These are phyloP conservation scores for Xestia c-nigrum DNA, from an alignment of 2,888 invertebrate species.

Conservation along the genomic window DNA sequence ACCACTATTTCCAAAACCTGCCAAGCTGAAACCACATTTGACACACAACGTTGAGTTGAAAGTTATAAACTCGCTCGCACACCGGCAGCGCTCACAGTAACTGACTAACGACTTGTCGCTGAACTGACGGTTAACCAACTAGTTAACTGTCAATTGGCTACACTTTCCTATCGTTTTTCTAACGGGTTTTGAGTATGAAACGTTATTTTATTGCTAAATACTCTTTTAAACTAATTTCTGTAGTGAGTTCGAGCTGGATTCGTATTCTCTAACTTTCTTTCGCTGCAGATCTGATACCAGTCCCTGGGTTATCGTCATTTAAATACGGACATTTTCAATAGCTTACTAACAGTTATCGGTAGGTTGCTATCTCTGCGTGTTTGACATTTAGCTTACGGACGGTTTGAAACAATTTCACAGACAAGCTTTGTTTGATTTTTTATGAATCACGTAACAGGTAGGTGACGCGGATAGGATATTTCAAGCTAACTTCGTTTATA, in stretches of 20 bases:
- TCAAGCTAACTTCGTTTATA: too few relatives aligned
- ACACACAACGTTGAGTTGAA: conserved; percentile 30
- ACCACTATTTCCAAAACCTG: background rate
- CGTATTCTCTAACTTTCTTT: background rate
- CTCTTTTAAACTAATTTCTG: background rate
- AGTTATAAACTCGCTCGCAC: conserved; percentile 46
- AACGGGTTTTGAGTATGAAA: background rate
- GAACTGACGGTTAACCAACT: conserved; percentile 12
- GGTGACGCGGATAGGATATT: too few relatives aligned
- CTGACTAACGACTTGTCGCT: conserved; percentile 38
- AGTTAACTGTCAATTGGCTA: conserved; percentile 1
- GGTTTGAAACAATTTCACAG: too few relatives aligned
- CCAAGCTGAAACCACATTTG: conserved; percentile 39
- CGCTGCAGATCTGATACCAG: background rate
- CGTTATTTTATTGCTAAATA: background rate
- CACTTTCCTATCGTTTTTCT: background rate
- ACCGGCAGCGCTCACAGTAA: conserved; percentile 12
- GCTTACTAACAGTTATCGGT: too few relatives aligned
- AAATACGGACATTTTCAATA: background rate
- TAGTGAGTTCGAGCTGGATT: background rate
- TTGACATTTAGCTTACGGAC: too few relatives aligned
- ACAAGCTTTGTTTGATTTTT: too few relatives aligned
- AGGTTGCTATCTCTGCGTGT: too few relatives aligned
- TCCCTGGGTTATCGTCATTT: background rate
- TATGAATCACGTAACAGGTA: too few relatives aligned